Evolutionary conservation across 2,113 vertebrate species (phyloP).

Genomic region (Ictalurus punctatus): DNA sequence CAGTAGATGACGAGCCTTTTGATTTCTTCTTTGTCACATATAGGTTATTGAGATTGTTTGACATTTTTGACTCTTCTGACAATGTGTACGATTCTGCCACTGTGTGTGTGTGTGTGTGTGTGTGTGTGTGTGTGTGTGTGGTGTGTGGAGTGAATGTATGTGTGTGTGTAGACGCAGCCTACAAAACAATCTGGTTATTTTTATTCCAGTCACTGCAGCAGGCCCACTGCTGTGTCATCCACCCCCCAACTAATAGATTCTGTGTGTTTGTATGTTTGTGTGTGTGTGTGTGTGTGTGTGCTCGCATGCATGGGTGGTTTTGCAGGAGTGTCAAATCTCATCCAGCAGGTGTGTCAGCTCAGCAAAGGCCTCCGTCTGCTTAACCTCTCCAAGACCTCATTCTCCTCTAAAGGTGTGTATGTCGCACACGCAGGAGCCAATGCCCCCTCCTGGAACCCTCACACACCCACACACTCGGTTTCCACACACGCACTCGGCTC

Average conservation of each 20-base stretch:
- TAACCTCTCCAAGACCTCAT: constrained; percentile 85
- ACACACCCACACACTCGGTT: background rate
- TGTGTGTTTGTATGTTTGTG: background rate
- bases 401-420: constrained; percentile 81
- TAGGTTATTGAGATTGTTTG: constrained; percentile 9
- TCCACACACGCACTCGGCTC: no score
- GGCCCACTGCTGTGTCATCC: background rate
- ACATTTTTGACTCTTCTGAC: background rate
- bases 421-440: constrained; percentile 32
- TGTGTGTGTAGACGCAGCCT: background rate
- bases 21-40: background rate
- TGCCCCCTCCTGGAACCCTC: constrained; percentile 53
- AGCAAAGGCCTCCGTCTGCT: constrained; percentile 85
- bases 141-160: background rate
- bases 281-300: background rate
- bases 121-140: constrained; percentile 5
- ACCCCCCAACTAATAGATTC: background rate
- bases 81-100: background rate
- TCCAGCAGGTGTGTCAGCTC: constrained; percentile 85
- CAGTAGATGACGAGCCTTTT: background rate
- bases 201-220: constrained; percentile 21
- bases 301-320: constrained; percentile 2
- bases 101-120: constrained; percentile 11
- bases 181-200: background rate
- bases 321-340: constrained; percentile 82